These are phyloP conservation scores for Athetis lepigone DNA, from an alignment of 2,888 invertebrate species.

Conservation along the genomic window DNA sequence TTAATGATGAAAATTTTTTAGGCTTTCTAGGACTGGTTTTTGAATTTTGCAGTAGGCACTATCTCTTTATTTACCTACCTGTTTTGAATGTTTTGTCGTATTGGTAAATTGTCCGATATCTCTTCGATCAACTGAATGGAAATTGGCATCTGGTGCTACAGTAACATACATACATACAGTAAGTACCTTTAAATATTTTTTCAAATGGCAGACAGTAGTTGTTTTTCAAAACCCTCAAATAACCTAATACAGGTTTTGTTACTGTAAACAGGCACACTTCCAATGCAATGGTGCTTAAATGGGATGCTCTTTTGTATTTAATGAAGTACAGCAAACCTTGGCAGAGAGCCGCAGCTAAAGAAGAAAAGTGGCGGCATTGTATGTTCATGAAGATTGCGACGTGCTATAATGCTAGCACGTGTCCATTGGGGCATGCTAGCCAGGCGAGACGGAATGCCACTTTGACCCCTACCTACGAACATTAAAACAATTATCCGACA, in stretches of 20 bases:
- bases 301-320: too few relatives aligned
- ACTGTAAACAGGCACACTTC: neutral
- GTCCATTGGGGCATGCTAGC: conserved; percentile 32
- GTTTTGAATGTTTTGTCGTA: too few relatives aligned
- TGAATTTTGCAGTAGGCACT: conserved; percentile 8
- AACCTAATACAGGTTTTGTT: neutral
- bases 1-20: conserved; percentile 48
- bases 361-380: conserved; percentile 31
- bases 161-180: neutral
- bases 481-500: conserved; percentile 74
- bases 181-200: neutral
- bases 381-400: conserved; percentile 18
- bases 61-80: too few relatives aligned
- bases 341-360: conserved; percentile 15
- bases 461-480: conserved; percentile 67
- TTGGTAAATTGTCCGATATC: neutral
- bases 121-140: neutral
- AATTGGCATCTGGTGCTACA: neutral
- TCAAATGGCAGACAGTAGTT: neutral
- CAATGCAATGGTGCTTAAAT: too few relatives aligned
- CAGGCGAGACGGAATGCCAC: conserved; percentile 62
- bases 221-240: neutral
- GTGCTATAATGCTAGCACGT: conserved; percentile 43
- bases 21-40: conserved; percentile 45
- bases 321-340: conserved; percentile 14